Conservation (phyloP, 1,140 invertebrate species). For the Ganaspis sp. region DNA sequence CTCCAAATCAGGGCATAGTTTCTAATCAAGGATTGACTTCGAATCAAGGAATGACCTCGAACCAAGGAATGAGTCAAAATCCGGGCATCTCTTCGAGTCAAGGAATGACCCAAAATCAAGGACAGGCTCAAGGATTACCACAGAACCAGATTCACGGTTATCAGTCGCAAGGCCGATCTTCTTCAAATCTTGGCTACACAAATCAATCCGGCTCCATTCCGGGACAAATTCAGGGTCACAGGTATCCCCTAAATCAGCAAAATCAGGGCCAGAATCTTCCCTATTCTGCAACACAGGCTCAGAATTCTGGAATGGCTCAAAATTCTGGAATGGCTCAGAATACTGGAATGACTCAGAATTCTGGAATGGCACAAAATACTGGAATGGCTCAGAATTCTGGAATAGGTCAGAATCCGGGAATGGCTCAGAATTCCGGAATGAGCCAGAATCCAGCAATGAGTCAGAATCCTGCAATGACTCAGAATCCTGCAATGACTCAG, state of each 20-base stretch:
- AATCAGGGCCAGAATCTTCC: slow-evolving; percentile 51
- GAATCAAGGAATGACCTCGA: background rate
- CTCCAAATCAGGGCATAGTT: background rate
- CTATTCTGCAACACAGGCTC: slow-evolving; percentile 47
- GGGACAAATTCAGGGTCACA: slow-evolving; percentile 39
- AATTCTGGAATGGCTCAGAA: too few species aligned
- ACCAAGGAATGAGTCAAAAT: background rate
- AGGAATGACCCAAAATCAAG: background rate
- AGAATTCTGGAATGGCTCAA: too few species aligned
- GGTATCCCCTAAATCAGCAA: slow-evolving; percentile 50
- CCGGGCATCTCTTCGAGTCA: background rate
- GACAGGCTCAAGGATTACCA: background rate
- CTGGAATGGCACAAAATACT: too few species aligned
- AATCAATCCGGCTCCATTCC: background rate
- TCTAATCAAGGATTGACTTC: background rate
- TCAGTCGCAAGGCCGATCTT: slow-evolving; percentile 36
- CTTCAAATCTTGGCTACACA: background rate
- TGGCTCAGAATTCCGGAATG: too few species aligned
- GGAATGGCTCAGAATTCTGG: too few species aligned
- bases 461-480: too few species aligned
- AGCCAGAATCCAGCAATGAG: too few species aligned
- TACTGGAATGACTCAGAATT: too few species aligned
- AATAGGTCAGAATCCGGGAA: too few species aligned
- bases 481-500: slow-evolving; percentile 51
- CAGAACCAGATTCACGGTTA: background rate